phyloP scores from a whole-genome alignment of 2,113 vertebrate genomes.

The Callipepla squamata region DNA sequence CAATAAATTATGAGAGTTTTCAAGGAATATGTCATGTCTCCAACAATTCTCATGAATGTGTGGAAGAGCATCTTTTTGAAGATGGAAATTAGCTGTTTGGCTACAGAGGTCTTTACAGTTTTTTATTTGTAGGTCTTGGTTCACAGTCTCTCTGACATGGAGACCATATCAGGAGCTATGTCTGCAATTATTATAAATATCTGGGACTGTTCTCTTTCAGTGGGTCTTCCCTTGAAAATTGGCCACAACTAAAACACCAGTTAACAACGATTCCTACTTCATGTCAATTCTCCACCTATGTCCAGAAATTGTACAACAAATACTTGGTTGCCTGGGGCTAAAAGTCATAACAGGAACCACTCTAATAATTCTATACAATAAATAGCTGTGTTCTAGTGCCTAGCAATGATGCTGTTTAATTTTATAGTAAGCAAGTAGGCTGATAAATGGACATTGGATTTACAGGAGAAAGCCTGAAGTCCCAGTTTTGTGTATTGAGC shows the following conservation, averaged over 20 bases:
- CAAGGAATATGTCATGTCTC: not conserved
- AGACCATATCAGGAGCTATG: not conserved
- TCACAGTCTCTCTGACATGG: not conserved
- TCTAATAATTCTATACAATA: not conserved
- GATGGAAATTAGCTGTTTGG: not conserved
- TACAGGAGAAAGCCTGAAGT: not conserved
- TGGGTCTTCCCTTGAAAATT: not conserved
- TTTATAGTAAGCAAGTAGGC: not conserved
- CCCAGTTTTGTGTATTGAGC: not conserved
- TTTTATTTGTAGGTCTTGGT: not conserved
- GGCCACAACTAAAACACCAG: not conserved
- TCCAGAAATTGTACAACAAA: not conserved
- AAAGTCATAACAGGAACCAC: not conserved
- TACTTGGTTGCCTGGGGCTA: not conserved
- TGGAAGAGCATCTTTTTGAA: not conserved
- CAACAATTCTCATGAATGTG: not conserved
- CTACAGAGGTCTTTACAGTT: not conserved
- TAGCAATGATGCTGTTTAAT: not conserved
- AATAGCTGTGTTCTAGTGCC: no score
- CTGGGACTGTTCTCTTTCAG: not conserved
- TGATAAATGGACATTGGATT: not conserved
- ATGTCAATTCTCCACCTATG: not conserved
- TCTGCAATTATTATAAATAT: not conserved
- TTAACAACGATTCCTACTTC: fast-evolving
- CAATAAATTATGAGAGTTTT: not conserved